Evolutionary conservation across 2,888 invertebrate genomes (phyloP).

Genomic region (Tachina grossa): DNA sequence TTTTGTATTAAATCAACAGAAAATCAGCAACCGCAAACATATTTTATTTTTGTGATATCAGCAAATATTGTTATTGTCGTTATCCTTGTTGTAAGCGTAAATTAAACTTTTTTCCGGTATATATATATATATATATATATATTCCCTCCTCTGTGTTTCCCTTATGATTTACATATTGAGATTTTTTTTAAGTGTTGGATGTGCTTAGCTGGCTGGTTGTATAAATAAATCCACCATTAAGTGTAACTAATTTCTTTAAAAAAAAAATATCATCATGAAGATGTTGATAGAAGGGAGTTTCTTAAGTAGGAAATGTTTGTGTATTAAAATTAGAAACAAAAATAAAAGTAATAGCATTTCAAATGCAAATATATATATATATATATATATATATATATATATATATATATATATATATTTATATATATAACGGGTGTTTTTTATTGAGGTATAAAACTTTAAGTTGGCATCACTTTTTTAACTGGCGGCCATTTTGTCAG

Average conservation of each 20-base stretch:
- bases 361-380: too few species aligned
- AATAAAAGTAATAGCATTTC: not conserved
- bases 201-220: conserved; percentile 40
- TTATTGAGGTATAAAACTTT: too few species aligned
- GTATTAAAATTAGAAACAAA: not conserved
- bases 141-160: not conserved
- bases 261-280: conserved; percentile 37
- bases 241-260: conserved; percentile 65
- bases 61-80: conserved; percentile 45
- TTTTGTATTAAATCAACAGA: conserved; percentile 63
- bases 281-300: conserved; percentile 3
- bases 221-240: conserved; percentile 63
- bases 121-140: too few species aligned
- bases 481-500: too few species aligned
- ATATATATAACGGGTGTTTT: too few species aligned
- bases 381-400: too few species aligned
- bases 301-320: not conserved
- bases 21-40: conserved; percentile 58
- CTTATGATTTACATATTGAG: conserved; percentile 54
- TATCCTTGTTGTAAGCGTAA: conserved; percentile 44
- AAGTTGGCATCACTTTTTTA: too few species aligned
- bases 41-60: conserved; percentile 56
- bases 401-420: too few species aligned
- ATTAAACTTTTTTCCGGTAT: conserved; percentile 48
- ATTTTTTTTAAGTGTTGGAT: conserved; percentile 5